phyloP scores from a whole-genome alignment of 2,797 vertebrate genomes.

The Onychomys leucogaster region DNA sequence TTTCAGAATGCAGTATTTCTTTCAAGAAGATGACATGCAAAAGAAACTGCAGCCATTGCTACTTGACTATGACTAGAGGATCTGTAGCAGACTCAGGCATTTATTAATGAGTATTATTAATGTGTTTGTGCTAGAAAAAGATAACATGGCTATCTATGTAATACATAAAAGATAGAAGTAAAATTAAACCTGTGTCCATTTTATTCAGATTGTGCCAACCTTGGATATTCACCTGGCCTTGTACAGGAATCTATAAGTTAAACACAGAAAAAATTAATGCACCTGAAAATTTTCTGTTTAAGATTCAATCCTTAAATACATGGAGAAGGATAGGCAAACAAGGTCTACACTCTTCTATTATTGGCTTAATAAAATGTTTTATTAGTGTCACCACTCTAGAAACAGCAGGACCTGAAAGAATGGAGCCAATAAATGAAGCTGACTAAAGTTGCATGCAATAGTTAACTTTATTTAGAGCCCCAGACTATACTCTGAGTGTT shows the following conservation, averaged over 20 bases:
- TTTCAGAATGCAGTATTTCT: background rate
- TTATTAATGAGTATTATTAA: constrained; percentile 43
- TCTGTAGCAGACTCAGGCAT: background rate
- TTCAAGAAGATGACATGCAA: background rate
- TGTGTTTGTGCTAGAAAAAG: background rate
- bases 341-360: background rate
- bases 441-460: background rate
- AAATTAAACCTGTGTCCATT: constrained; percentile 58
- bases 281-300: background rate
- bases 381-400: background rate
- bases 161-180: constrained; percentile 30
- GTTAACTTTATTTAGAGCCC: background rate
- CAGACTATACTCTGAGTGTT: background rate
- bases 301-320: background rate
- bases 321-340: background rate
- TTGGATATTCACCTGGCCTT: constrained; percentile 50
- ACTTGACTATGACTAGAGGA: background rate
- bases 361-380: background rate
- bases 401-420: background rate
- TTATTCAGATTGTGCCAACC: constrained; percentile 33
- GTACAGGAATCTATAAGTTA: constrained; percentile 40
- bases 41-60: background rate
- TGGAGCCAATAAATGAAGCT: background rate
- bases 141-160: constrained; percentile 7
- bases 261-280: constrained; percentile 38